Percentiles rank a stretch among this genome's conserved stretches.
Evolutionary conservation across 2,113 vertebrate species (phyloP).

Genomic region (Bubo bubo): DNA sequence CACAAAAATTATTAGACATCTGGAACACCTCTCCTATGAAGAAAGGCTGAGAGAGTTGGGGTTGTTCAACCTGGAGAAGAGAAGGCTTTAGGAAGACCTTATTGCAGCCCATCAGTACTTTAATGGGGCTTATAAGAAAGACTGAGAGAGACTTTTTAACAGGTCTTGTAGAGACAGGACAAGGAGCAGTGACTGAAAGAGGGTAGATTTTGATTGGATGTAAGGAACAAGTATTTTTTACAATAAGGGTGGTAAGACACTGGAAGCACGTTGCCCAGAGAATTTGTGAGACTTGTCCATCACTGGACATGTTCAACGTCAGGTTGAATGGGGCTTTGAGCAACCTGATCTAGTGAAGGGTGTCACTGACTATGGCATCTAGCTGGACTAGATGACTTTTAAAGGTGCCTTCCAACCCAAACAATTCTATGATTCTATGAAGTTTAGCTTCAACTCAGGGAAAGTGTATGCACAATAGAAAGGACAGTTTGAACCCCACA

Average conservation of each 20-base stretch:
- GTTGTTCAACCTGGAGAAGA: neutral
- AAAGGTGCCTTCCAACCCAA: neutral
- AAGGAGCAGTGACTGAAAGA: too few species aligned
- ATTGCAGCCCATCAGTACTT: neutral
- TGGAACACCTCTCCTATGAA: neutral
- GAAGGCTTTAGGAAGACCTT: neutral
- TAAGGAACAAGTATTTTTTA: neutral
- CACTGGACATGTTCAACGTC: neutral
- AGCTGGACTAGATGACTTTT: neutral
- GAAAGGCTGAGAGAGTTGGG: too few species aligned
- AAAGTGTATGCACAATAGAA: neutral
- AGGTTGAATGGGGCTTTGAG: neutral
- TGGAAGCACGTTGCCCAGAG: neutral
- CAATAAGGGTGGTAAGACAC: neutral
- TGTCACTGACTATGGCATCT: neutral
- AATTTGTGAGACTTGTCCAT: neutral
- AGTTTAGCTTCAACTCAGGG: neutral
- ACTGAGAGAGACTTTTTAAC: neutral
- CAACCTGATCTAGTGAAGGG: neutral
- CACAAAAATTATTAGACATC: neutral
- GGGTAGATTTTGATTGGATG: neutral
- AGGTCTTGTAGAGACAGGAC: neutral
- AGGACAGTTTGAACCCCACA: neutral
- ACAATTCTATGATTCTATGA: neutral
- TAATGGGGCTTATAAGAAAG: neutral